Percentiles rank a stretch among this genome's conserved stretches.
Conservation (phyloP, 2,888 invertebrate genomes). For the Slavum lentiscoides region DNA sequence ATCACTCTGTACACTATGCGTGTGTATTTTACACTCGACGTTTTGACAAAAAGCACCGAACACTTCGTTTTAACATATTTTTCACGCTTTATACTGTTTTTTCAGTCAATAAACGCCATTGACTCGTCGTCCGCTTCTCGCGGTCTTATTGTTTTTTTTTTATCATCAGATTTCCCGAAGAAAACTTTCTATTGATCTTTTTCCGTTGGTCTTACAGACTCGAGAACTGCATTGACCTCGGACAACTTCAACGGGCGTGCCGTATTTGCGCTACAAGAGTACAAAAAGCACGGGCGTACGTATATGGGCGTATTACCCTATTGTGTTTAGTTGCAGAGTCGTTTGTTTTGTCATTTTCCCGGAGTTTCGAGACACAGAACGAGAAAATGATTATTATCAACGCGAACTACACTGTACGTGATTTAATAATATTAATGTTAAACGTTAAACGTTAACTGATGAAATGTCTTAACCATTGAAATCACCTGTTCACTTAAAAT, state of each 20-base stretch:
- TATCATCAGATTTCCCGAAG: not conserved
- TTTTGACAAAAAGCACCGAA: no score
- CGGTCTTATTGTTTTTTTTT: not conserved
- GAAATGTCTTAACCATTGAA: no score
- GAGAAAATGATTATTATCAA: not conserved
- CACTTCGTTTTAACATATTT: no score
- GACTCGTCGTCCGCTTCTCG: no score
- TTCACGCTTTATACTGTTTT: not conserved
- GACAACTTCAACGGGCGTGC: not conserved
- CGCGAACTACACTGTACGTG: no score
- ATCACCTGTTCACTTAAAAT: not conserved
- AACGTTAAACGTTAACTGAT: not conserved
- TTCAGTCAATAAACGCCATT: not conserved
- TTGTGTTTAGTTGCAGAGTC: not conserved
- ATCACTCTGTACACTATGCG: no score
- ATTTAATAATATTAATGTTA: no score
- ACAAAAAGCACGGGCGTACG: not conserved
- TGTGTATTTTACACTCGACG: no score
- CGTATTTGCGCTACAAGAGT: not conserved
- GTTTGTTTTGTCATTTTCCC: slow-evolving; percentile 1
- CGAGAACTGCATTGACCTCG: not conserved
- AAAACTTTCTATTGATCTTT: not conserved
- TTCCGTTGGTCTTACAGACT: not conserved
- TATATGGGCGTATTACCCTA: no score
- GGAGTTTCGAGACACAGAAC: not conserved